Conservation (phyloP, 1,140 invertebrate genomes). For the Metopolophium dirhodum region DNA sequence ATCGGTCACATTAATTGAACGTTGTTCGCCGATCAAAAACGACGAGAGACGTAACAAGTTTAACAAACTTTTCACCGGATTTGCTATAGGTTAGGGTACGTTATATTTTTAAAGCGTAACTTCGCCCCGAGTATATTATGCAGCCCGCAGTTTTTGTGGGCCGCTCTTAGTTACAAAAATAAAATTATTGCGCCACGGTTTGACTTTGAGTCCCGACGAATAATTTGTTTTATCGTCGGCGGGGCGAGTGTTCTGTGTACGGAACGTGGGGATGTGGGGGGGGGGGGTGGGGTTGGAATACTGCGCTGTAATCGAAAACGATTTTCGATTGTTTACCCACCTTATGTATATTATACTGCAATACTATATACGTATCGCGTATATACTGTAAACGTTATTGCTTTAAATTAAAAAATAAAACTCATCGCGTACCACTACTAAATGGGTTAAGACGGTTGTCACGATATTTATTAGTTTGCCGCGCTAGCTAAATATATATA, state of each 20-base stretch:
- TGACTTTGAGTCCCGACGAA: background rate
- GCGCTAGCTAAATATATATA: background rate
- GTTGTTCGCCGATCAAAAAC: background rate
- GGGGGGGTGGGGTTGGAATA: too few species aligned
- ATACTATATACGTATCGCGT: too few species aligned
- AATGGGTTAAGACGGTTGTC: background rate
- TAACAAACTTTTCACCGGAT: background rate
- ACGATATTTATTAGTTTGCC: background rate
- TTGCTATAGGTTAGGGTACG: background rate
- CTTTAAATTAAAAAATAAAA: background rate
- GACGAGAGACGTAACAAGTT: background rate
- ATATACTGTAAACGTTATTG: background rate
- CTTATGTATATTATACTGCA: background rate
- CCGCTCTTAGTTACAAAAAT: background rate
- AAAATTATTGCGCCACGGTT: background rate
- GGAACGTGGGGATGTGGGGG: too few species aligned
- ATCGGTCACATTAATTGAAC: background rate
- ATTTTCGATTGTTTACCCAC: background rate
- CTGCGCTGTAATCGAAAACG: background rate
- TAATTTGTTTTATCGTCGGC: background rate
- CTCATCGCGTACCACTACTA: background rate
- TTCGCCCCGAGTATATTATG: background rate
- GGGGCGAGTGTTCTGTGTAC: background rate
- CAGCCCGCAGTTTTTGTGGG: background rate
- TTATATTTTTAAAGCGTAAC: background rate